Evolutionary conservation across 1,140 invertebrate species (phyloP), one percentile per base, ranked within the genome.

Genomic region (Antheraea mylitta): DNA sequence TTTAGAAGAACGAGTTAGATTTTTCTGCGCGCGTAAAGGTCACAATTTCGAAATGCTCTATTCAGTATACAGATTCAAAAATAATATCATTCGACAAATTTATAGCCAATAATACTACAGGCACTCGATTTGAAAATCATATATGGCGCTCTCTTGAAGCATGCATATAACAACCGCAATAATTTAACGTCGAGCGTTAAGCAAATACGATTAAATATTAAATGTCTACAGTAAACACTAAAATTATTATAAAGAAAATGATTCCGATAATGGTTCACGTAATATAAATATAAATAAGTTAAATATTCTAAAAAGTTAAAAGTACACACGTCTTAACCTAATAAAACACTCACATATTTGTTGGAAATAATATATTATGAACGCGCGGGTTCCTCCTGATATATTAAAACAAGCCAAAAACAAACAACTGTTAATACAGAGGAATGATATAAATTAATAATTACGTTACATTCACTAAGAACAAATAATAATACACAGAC

Each of bases 221-320:
- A 30, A 91, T 73, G 84, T 81, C 89, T 91, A 91, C 83, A 73
- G 77, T 91, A 88, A 53, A 87, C 75, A 83, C 90, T 92, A 91
- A 73, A 90, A 90, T 85, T 88, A 88, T 91, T 90, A 91, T 81
- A 92, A 90, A 90, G 87, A 84, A 92, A 92, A 90, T 85, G 81
- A 85, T 92, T 83, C 38, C 80, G 79, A 88, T 88, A 91, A 91
- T 89, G 82, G 80, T 88, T 90, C 87, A 90, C 83, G 86, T 89
- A 90, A 92, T 92, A 90, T 86, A 89, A 30, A 90, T 89, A 89
- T 89, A 90, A 92, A 92, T 92, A 92, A 92, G 90, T 92, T 90
- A 91, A 92, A 92, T 90, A 92, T 85, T 90, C 89, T 92, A 92
- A 91, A 90, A 90, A 89, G 84, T 90, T 90, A 90, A 90, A 92